A percentile compares a stretch with the other conserved stretches of the same genome.
phyloP scores from a whole-genome alignment of 2,113 vertebrate genomes.

The Chascanopsetta lugubris region DNA sequence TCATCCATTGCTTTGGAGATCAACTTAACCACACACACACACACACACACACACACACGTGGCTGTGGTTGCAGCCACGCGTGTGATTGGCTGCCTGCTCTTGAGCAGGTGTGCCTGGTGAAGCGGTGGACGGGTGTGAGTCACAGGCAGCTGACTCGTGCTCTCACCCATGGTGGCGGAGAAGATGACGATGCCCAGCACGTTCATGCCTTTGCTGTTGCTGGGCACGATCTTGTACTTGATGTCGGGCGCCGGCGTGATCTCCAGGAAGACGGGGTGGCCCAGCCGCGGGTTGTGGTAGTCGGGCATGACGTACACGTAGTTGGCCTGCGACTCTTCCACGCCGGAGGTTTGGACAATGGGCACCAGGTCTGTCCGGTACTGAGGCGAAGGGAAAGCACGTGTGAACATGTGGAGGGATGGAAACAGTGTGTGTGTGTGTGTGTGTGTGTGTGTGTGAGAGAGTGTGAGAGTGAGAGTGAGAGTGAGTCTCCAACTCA shows the following conservation, averaged over 20 bases:
- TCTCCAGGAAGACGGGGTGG: conserved; percentile 83
- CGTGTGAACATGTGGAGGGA: conserved; percentile 1
- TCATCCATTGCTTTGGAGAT: too few species aligned
- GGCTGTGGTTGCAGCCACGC: too few species aligned
- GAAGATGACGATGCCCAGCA: conserved; percentile 91
- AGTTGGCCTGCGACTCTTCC: conserved; percentile 78
- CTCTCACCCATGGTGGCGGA: conserved; percentile 89
- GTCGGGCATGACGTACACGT: conserved; percentile 86
- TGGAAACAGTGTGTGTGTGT: not conserved
- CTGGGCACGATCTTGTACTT: conserved; percentile 85
- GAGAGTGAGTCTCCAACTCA: conserved; percentile 54
- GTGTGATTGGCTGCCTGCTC: too few species aligned
- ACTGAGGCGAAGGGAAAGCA: conserved; percentile 71
- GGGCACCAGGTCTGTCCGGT: conserved; percentile 86
- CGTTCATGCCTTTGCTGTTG: conserved; percentile 90
- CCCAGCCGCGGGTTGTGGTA: conserved; percentile 82
- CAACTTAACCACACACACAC: too few species aligned
- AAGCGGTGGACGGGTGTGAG: too few species aligned
- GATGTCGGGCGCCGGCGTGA: conserved; percentile 85
- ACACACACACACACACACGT: too few species aligned
- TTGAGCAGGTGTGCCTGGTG: too few species aligned
- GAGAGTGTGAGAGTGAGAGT: not conserved
- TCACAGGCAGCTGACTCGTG: not conserved
- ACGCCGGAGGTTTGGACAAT: conserved; percentile 64
- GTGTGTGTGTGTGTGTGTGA: too few species aligned